phyloP scores from a whole-genome alignment of 2,888 invertebrate species.

The Drosophila kuntzei region DNA sequence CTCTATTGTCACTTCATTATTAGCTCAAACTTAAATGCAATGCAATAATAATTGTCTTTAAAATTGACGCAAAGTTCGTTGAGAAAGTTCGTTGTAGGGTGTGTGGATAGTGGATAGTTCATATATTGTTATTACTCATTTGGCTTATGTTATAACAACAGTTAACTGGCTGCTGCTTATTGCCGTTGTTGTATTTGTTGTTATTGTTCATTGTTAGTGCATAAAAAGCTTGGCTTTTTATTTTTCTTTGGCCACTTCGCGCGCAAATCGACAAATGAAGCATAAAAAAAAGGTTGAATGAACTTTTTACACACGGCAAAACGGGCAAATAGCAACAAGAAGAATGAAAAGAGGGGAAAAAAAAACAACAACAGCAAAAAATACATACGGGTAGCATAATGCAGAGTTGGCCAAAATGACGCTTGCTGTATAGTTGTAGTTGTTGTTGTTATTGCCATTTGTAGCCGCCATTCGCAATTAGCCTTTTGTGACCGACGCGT shows the following conservation, averaged over 20 bases:
- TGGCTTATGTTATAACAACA: constrained; percentile 27
- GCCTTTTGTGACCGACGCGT: constrained; percentile 59
- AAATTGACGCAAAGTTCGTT: neutral
- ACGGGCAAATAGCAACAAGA: constrained; percentile 23
- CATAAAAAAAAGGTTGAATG: constrained; percentile 70
- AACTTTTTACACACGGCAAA: constrained; percentile 63
- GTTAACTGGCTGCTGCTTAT: constrained; percentile 18
- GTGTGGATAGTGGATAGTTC: constrained; percentile 2
- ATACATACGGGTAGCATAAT: constrained; percentile 55
- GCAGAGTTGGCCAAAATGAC: constrained; percentile 67
- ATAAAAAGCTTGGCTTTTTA: constrained; percentile 33
- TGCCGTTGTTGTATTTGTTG: neutral
- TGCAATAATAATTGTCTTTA: too few species aligned
- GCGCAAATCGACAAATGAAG: constrained; percentile 70
- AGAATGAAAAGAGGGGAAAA: constrained; percentile 23
- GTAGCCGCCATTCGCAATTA: constrained; percentile 64
- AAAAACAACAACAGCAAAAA: neutral
- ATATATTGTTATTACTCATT: constrained; percentile 10
- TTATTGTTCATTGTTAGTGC: constrained; percentile 26
- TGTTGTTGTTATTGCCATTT: constrained; percentile 15
- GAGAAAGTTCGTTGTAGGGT: constrained; percentile 2
- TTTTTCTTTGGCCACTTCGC: constrained; percentile 37
- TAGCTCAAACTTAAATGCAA: too few species aligned
- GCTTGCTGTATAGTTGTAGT: constrained; percentile 27
- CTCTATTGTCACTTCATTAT: neutral